phyloP scores from a whole-genome alignment of 2,797 vertebrate species.

The Emys orbicularis region DNA sequence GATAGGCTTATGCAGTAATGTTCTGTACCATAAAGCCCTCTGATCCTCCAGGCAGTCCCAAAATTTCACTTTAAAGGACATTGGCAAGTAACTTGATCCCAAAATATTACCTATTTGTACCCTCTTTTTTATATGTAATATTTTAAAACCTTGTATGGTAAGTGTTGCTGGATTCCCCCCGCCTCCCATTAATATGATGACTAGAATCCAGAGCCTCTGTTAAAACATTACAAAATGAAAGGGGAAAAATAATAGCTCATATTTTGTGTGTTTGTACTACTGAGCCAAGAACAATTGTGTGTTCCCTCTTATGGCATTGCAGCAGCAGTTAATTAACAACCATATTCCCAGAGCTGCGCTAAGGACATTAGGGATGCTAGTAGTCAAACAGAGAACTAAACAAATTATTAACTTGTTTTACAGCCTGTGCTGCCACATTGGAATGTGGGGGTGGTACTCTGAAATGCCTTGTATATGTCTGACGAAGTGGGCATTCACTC shows the following conservation, averaged over 20 bases:
- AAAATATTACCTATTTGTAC: background rate
- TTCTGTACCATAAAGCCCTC: background rate
- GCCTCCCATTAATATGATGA: background rate
- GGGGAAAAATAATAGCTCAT: constrained; percentile 14
- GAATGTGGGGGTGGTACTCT: background rate
- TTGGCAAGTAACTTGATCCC: background rate
- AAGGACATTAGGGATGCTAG: background rate
- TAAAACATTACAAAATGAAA: constrained; percentile 1
- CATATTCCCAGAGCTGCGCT: constrained; percentile 10
- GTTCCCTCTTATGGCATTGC: constrained; percentile 7
- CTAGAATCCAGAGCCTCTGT: background rate
- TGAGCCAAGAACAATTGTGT: background rate
- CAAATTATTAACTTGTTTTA: constrained; percentile 2
- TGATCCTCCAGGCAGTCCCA: background rate
- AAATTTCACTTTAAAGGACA: background rate
- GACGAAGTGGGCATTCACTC: too few relatives aligned
- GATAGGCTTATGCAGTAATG: background rate
- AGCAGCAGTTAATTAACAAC: constrained; percentile 26
- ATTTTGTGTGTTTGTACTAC: background rate
- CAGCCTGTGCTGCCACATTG: background rate
- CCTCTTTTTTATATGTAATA: background rate
- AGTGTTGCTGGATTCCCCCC: background rate
- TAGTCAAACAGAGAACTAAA: background rate
- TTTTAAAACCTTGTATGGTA: background rate
- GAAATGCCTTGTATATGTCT: background rate